Conservation (phyloP, 2,113 vertebrate species). For the Chaenocephalus aceratus region DNA sequence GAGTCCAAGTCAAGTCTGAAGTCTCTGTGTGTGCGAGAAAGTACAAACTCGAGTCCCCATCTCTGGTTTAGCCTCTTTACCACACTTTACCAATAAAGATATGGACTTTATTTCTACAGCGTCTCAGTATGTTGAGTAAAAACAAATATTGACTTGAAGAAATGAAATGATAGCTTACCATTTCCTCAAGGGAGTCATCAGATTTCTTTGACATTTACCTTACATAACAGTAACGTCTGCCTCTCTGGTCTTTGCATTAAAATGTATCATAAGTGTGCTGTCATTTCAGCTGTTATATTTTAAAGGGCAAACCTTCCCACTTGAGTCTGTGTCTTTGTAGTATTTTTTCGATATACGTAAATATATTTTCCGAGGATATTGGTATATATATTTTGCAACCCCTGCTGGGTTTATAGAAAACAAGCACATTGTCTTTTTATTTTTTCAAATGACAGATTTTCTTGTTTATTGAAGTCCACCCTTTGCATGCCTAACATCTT, state of each 20-base stretch:
- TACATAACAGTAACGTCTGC: conserved; percentile 18
- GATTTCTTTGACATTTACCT: conserved; percentile 60
- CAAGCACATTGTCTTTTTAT: background rate
- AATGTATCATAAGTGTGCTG: conserved; percentile 47
- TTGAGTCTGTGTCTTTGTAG: background rate
- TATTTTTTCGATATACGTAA: conserved; percentile 9
- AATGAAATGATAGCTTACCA: background rate
- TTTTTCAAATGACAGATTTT: background rate
- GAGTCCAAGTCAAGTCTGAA: no score
- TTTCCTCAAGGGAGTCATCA: conserved; percentile 11
- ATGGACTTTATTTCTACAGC: background rate
- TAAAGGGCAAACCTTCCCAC: conserved; percentile 65
- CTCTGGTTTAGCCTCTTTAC: background rate
- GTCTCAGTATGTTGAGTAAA: conserved; percentile 6
- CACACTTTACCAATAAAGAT: background rate
- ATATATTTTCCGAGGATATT: conserved; percentile 20
- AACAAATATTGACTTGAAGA: background rate
- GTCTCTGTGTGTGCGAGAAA: no score
- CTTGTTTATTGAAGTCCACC: background rate
- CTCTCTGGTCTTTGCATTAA: conserved; percentile 30
- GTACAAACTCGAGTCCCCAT: no score
- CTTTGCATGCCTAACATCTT: background rate
- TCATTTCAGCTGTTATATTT: conserved; percentile 60
- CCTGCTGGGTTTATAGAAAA: conserved; percentile 1
- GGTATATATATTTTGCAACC: conserved; percentile 8